Evolutionary conservation across 2,888 invertebrate species (phyloP).

Genomic region (Aleiodes leptofemur): DNA sequence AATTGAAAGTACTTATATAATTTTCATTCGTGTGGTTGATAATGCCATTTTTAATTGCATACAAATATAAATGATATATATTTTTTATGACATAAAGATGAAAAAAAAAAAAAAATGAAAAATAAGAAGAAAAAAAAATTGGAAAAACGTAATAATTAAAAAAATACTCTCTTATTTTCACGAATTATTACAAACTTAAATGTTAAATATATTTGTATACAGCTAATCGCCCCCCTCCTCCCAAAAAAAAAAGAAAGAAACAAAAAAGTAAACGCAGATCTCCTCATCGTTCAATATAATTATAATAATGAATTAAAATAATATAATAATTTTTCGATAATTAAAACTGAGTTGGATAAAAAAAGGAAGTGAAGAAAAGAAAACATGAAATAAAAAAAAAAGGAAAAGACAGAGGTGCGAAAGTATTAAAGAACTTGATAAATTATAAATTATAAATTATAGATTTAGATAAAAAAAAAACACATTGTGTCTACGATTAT

Average conservation of each 20-base stretch:
- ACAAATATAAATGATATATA: constrained; percentile 20
- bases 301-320: constrained; percentile 12
- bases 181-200: background rate
- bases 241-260: background rate
- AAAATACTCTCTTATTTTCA: constrained; percentile 38
- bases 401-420: background rate
- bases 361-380: too few relatives aligned
- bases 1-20: constrained; percentile 48
- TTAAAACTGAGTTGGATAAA: too few relatives aligned
- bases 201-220: constrained; percentile 20
- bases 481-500: constrained; percentile 15
- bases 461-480: constrained; percentile 11
- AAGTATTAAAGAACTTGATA: constrained; percentile 21
- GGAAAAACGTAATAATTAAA: constrained; percentile 40
- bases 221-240: background rate
- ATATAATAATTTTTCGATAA: background rate
- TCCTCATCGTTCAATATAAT: constrained; percentile 28
- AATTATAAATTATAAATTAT: constrained; percentile 25
- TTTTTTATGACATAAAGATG: constrained; percentile 11
- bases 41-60: constrained; percentile 17
- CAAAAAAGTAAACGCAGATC: constrained; percentile 10
- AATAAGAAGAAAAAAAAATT: constrained; percentile 39
- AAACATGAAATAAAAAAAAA: background rate
- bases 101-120: background rate
- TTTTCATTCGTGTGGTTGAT: constrained; percentile 8